Percentiles rank a stretch among this genome's conserved stretches.
Conservation (phyloP, 2,888 invertebrate genomes). For the Xanthostigma xanthostigma region DNA sequence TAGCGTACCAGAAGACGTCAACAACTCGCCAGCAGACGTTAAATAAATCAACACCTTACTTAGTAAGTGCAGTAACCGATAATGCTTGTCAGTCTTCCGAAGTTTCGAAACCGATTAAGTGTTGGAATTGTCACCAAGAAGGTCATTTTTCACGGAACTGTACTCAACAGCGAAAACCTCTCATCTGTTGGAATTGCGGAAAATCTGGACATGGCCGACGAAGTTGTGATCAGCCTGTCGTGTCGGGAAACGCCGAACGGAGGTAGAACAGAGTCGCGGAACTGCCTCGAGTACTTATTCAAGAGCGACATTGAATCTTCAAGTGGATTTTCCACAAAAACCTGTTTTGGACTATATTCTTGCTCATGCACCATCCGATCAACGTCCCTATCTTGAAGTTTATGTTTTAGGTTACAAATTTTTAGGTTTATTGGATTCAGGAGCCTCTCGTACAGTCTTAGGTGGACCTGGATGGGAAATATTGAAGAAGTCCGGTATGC, state of each 20-base stretch:
- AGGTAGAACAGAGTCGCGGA: not conserved
- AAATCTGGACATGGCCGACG: not conserved
- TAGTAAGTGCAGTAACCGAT: conserved; percentile 1
- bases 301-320: not conserved
- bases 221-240: not conserved
- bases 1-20: conserved; percentile 5
- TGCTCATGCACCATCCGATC: not conserved
- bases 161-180: not conserved
- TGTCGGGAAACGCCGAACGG: not conserved
- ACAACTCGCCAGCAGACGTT: not conserved
- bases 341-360: conserved; percentile 1
- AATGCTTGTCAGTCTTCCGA: not conserved
- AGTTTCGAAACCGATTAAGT: not conserved
- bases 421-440: conserved; percentile 4
- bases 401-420: conserved; percentile 2
- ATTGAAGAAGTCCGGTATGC: not conserved
- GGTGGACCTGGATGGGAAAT: not conserved
- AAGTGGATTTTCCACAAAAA: not conserved
- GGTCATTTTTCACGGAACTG: conserved; percentile 5
- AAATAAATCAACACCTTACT: too few species aligned
- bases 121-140: conserved; percentile 6
- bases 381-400: conserved; percentile 5
- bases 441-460: not conserved
- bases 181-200: not conserved
- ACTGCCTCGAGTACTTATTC: not conserved